phyloP scores from a whole-genome alignment of 2,113 vertebrate genomes.

The Glaucomys volans region DNA sequence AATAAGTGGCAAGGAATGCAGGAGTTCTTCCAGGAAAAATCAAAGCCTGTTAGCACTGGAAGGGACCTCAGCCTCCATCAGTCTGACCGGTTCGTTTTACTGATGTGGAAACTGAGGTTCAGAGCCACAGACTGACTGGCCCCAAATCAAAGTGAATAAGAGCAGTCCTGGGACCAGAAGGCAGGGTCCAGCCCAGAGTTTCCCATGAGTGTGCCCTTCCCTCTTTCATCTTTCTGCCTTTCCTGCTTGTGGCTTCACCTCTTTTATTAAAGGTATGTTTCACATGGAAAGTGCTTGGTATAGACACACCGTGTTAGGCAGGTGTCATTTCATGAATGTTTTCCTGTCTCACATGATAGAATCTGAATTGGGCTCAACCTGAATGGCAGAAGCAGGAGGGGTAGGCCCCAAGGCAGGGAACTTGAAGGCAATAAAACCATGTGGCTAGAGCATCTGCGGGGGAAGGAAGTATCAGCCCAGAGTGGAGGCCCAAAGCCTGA shows the following conservation, averaged over 20 bases:
- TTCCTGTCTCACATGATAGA: background rate
- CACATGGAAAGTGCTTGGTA: background rate
- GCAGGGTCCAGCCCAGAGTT: background rate
- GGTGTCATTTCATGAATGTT: background rate
- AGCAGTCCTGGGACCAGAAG: background rate
- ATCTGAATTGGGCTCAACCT: background rate
- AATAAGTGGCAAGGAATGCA: constrained; percentile 48
- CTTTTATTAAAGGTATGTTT: background rate
- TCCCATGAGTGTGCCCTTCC: background rate
- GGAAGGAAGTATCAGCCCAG: background rate
- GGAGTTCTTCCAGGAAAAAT: constrained; percentile 64
- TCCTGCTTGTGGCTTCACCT: background rate
- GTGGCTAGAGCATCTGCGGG: background rate
- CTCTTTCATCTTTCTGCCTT: constrained; percentile 34
- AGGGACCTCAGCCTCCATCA: background rate
- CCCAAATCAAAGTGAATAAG: background rate
- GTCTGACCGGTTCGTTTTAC: background rate
- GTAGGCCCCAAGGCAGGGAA: background rate
- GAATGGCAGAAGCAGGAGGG: background rate
- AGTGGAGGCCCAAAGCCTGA: background rate
- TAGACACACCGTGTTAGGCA: background rate
- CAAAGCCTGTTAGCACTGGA: constrained; percentile 43
- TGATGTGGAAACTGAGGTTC: constrained; percentile 51
- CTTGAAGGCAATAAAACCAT: background rate
- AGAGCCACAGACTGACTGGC: background rate